phyloP scores from a whole-genome alignment of 2,113 vertebrate genomes.

The Lepidothrix coronata region DNA sequence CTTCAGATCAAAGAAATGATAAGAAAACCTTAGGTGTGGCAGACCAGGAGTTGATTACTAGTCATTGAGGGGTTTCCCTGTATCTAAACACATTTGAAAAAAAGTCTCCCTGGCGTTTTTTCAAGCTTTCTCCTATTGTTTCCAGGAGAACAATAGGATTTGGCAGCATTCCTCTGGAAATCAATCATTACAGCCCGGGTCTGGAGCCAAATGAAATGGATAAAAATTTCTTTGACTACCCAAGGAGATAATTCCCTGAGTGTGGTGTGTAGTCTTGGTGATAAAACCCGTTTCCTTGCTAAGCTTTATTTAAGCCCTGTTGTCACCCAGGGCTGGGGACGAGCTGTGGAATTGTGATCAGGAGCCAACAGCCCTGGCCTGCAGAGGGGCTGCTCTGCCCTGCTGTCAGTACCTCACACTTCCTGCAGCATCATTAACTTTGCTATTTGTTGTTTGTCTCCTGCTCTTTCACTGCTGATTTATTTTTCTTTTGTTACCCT shows the following conservation, averaged over 20 bases:
- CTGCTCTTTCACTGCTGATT: neutral
- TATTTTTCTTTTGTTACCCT: neutral
- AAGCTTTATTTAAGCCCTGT: neutral
- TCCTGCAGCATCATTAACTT: neutral
- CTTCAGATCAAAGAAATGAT: neutral
- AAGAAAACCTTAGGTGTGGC: neutral
- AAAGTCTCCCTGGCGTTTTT: neutral
- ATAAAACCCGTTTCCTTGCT: conserved; percentile 11
- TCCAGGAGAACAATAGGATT: neutral
- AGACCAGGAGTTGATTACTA: neutral
- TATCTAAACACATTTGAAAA: neutral
- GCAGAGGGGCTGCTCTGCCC: neutral
- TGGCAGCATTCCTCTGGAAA: neutral
- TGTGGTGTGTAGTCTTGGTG: neutral
- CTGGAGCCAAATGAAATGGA: neutral
- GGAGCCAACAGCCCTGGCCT: neutral
- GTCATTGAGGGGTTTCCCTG: neutral
- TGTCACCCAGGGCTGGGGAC: neutral
- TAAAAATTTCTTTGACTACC: neutral
- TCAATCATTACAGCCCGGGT: neutral
- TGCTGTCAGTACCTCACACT: neutral
- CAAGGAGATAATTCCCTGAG: neutral
- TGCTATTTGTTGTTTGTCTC: neutral
- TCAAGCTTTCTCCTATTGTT: neutral
- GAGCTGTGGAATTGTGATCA: neutral